Base-by-base conservation (phyloP, 2,888 invertebrate species). In the Lamellibrachia satsuma region DNA sequence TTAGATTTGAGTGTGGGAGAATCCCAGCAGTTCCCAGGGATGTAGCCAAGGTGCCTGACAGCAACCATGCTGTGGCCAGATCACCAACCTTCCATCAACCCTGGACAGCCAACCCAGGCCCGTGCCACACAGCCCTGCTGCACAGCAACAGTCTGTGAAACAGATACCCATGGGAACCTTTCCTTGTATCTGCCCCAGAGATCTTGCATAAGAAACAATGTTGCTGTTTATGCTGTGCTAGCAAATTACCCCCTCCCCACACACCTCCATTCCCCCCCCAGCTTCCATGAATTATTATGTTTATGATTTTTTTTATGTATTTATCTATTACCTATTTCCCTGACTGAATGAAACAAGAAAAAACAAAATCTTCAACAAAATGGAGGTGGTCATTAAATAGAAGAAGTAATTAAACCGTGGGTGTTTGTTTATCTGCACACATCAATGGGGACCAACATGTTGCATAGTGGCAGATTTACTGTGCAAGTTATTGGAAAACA, bases 181-280 rank as follows among this genome's bases (percentile, higher is more conserved):
- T 6, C 75, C 75, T 75, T 75, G 15, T 75, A 75, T 75, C 75
- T 75, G 75, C 75, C 75, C 75, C 75, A 75, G 6, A 15, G 2
- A 75, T 75, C 75, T 75, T 75, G 75, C 75, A 75, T 75, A 75
- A 75, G 75, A 75, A 75, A 75, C 22, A 75, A 75, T 75, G 75
- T 75, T 75, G 75, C 75, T 22, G 75, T 15, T 75, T 75, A 75
- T 75, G 75, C 22, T 15, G 15, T 22, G 22, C 6, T 75, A 75
- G 22, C 15, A 60, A 75, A 75, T n/a, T 4, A 75, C 75, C 22
- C 75, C 75, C 22, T 75, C 75, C 75, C 22, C 22, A 75, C 6
- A 22, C 75, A 22, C 75, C 75, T n/a, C 60, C 60, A 15, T 22
- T 22, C 22, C n/a, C 75, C 15, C n/a, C 22, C 15, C 57, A 2